phyloP scores from a whole-genome alignment of 2,113 vertebrate species.

The Rhinoderma darwinii region DNA sequence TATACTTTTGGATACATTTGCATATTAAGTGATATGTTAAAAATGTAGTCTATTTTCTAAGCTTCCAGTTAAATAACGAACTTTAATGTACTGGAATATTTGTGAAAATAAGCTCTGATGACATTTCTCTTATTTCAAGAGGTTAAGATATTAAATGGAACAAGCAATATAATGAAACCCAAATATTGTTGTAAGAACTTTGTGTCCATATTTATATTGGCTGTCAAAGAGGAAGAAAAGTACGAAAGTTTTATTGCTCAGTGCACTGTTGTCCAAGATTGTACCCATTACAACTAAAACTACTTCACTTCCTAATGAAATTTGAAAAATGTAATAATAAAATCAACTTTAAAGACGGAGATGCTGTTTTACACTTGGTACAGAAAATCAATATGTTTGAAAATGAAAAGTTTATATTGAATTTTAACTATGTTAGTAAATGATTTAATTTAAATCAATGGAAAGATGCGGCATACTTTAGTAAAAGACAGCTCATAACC shows the following conservation, averaged over 20 bases:
- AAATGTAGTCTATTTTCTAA: too few relatives aligned
- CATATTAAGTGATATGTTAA: too few relatives aligned
- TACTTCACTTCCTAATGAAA: constrained; percentile 52
- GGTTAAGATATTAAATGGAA: neutral
- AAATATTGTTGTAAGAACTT: constrained; percentile 29
- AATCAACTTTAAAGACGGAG: neutral
- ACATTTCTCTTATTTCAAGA: constrained; percentile 9
- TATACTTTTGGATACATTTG: neutral
- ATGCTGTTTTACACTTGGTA: constrained; percentile 21
- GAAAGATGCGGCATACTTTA: too few relatives aligned
- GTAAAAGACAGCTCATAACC: too few relatives aligned
- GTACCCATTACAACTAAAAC: constrained; percentile 16
- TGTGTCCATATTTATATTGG: constrained; percentile 49
- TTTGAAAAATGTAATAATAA: constrained; percentile 49
- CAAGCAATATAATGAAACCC: neutral
- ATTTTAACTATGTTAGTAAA: too few relatives aligned
- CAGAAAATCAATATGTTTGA: neutral
- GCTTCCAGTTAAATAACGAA: neutral
- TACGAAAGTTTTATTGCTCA: constrained; percentile 22
- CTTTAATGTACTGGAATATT: neutral
- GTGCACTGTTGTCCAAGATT: neutral
- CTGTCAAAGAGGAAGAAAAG: constrained; percentile 18
- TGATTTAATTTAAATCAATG: too few relatives aligned
- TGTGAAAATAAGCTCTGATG: neutral
- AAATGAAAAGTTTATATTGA: neutral